Percentiles rank a stretch among this genome's conserved stretches.
These are phyloP conservation scores for Clytia hemisphaerica DNA, from an alignment of 30 jellyfish, hydroid and myxozoan species.

Conservation along the genomic window DNA sequence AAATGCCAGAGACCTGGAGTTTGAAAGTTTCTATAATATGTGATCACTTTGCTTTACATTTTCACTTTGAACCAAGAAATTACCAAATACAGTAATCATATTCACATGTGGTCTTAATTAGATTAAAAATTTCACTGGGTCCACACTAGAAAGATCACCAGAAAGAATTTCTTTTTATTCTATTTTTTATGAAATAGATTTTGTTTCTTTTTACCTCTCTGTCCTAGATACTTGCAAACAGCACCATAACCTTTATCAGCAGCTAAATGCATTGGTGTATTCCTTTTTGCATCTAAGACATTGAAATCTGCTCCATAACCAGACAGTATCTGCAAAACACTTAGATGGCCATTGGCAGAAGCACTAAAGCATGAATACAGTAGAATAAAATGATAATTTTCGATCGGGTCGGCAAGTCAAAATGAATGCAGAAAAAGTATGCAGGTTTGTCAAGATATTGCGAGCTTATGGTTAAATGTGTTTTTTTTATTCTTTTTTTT, in stretches of 20 bases:
- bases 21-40: too few relatives aligned
- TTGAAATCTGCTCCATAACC: constrained; percentile 67
- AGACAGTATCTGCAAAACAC: constrained; percentile 42
- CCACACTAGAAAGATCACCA: too few relatives aligned
- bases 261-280: constrained; percentile 78
- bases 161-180: background rate
- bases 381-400: background rate
- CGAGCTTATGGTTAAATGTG: background rate
- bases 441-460: too few relatives aligned
- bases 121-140: too few relatives aligned
- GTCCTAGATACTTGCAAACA: constrained; percentile 79
- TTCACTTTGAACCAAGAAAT: too few relatives aligned
- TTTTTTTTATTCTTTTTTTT: too few relatives aligned
- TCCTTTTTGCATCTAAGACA: constrained; percentile 13
- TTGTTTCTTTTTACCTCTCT: constrained; percentile 51
- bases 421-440: background rate
- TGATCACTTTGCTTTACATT: too few relatives aligned
- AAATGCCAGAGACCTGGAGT: too few relatives aligned
- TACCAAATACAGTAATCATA: too few relatives aligned
- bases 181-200: background rate
- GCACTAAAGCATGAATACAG: constrained; percentile 41
- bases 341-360: constrained; percentile 58
- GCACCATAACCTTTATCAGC: constrained; percentile 68
- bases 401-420: background rate
- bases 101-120: too few relatives aligned